A percentile compares a stretch with the other conserved stretches of the same genome.
Conservation (phyloP, 2,113 vertebrate species). For the Eira barbara region DNA sequence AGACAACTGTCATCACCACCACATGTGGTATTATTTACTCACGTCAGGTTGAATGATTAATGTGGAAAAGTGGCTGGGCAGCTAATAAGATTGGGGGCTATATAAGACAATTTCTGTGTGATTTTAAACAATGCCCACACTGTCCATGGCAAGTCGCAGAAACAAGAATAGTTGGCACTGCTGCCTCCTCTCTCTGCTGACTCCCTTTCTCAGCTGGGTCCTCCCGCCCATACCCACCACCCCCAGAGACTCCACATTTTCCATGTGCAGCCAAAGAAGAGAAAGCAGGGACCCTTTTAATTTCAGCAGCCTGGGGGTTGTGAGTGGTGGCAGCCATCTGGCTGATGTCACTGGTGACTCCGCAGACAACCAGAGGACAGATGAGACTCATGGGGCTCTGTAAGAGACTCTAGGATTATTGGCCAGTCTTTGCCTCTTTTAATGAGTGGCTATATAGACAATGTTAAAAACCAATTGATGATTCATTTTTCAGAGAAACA, state of each 20-base stretch:
- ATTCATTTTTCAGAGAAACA: neutral
- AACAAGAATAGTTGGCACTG: constrained; percentile 34
- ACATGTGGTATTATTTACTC: constrained; percentile 80
- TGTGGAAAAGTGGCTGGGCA: constrained; percentile 74
- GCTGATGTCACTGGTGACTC: neutral
- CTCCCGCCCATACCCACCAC: neutral
- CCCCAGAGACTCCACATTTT: constrained; percentile 49
- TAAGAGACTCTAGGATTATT: neutral
- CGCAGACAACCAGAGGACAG: neutral
- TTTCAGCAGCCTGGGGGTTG: neutral
- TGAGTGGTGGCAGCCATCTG: neutral
- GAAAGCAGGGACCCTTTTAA: constrained; percentile 27
- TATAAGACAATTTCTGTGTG: constrained; percentile 71
- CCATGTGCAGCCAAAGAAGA: constrained; percentile 2
- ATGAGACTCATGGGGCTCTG: neutral
- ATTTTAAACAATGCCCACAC: constrained; percentile 73
- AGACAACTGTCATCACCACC: constrained; percentile 40
- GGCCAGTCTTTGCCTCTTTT: neutral
- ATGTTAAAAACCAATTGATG: neutral
- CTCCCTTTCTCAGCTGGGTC: constrained; percentile 13
- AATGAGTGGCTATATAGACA: neutral
- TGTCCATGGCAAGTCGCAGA: constrained; percentile 53
- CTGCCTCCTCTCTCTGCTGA: constrained; percentile 36
- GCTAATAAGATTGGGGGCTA: constrained; percentile 69
- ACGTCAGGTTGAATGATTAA: constrained; percentile 76